Evolutionary conservation across 2,888 invertebrate genomes (phyloP), one percentile per base, ranked within the genome.

Genomic region (Lepidonotus clava): DNA sequence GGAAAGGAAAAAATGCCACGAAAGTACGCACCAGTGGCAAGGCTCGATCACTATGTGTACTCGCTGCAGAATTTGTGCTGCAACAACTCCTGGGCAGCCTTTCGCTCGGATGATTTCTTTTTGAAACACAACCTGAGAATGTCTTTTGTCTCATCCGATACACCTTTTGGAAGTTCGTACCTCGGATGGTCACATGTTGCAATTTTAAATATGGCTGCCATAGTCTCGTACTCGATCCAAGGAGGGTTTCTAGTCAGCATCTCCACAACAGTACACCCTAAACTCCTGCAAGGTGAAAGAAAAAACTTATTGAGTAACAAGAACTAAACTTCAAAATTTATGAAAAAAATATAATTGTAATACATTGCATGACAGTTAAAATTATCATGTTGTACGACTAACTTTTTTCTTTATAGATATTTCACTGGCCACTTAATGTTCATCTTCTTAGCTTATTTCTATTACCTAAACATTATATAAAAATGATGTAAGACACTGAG

Each of bases 191-290:
- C 91, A 61, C 90, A 89, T 21, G 92, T 93, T 14, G 94, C 94
- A 41, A 94, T 94, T 89, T 93, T 93, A 89, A 93, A 94, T 88
- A 94, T 93, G 86, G 94, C 94, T 8, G 94, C 94, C 92, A 94
- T 93, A 1, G 94, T 91, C 88, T 94, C 94, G 51, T 92, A 91
- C 56, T 94, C 93, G 36, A 91, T 90, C 91, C 93, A 94, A 0
- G 94, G 94, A n/a, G 94, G 94, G 87, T 91, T 91, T 76, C 90
- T 91, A 0, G 93, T 93, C 38, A 94, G 89, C 94, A 94, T 94
- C 91, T 94, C 94, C 28, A 94, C 94, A 28, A 94, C 90, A 0
- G 94, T 94, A 88, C 94, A 93, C n/a, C 93, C 94, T 2, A 94
- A 89, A 89, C 94, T 94, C 94, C 94, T 94, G 92, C n/a, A 90